Conservation (phyloP, 2,797 vertebrate genomes). For the Numenius phaeopus region DNA sequence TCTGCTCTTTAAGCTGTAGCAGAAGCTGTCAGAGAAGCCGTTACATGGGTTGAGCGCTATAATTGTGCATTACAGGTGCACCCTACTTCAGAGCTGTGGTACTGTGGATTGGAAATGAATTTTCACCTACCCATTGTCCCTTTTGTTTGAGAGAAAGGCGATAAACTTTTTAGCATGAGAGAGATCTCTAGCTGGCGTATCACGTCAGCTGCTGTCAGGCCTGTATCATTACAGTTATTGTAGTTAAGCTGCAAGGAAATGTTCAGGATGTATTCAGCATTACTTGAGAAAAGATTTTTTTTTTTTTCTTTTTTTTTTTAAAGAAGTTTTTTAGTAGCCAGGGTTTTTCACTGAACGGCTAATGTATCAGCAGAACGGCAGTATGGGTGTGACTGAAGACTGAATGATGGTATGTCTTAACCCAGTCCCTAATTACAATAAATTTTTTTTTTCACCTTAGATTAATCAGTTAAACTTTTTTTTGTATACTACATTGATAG, state of each 20-base stretch:
- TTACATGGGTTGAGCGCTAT: not conserved
- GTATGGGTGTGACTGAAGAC: not conserved
- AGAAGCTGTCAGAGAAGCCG: not conserved
- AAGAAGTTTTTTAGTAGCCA: not conserved
- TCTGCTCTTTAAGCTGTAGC: not conserved
- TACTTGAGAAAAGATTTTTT: not conserved
- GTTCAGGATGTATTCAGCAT: not conserved
- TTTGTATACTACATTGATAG: too few relatives aligned
- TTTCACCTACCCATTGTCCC: not conserved
- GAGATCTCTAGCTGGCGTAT: not conserved
- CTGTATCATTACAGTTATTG: not conserved
- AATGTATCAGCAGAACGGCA: not conserved
- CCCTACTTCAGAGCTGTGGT: not conserved
- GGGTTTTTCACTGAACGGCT: not conserved
- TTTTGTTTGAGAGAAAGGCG: slow-evolving; percentile 1
- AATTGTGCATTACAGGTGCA: not conserved
- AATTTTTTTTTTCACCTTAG: not conserved
- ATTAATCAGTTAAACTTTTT: not conserved
- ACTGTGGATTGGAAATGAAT: slow-evolving; percentile 24
- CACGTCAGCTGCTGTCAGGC: not conserved
- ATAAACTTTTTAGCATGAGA: not conserved
- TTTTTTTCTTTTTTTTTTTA: not conserved
- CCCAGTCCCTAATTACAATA: fast-evolving
- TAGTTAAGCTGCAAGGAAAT: not conserved
- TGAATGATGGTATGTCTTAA: not conserved